Evolutionary conservation across 2,113 vertebrate genomes (phyloP).

Genomic region (Gopherus flavomarginatus): DNA sequence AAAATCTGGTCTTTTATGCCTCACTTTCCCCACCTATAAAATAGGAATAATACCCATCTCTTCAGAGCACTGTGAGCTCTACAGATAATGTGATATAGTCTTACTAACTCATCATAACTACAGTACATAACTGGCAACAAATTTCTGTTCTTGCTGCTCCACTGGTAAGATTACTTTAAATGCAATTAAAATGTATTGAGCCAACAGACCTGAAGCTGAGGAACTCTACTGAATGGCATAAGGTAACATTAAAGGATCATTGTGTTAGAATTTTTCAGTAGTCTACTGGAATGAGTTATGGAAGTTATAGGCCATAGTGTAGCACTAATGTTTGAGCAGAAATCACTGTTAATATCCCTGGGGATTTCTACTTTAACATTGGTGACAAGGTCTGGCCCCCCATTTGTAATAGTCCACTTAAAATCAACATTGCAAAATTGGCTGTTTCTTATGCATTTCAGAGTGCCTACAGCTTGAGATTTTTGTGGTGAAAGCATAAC

Average conservation of each 20-base stretch:
- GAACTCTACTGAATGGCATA: background rate
- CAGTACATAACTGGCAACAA: background rate
- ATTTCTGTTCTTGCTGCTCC: background rate
- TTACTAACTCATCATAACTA: background rate
- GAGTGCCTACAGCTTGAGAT: slow-evolving; percentile 34
- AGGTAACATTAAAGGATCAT: background rate
- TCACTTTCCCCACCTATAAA: background rate
- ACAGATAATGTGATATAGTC: background rate
- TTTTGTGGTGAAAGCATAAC: slow-evolving; percentile 51
- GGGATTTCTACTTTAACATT: background rate
- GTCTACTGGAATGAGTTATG: background rate
- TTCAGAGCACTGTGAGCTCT: background rate
- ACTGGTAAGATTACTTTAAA: background rate
- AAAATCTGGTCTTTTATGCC: background rate
- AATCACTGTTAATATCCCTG: background rate
- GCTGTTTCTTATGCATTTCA: background rate
- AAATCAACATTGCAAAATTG: slow-evolving; percentile 7
- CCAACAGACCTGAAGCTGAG: background rate
- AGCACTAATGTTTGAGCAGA: background rate
- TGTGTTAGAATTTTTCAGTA: background rate
- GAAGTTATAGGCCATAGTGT: background rate
- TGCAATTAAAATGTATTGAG: background rate
- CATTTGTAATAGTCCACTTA: slow-evolving; percentile 8
- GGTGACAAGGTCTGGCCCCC: background rate
- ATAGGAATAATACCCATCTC: background rate